Conservation (phyloP, 2,797 vertebrate species). For the Rhinella marina region DNA sequence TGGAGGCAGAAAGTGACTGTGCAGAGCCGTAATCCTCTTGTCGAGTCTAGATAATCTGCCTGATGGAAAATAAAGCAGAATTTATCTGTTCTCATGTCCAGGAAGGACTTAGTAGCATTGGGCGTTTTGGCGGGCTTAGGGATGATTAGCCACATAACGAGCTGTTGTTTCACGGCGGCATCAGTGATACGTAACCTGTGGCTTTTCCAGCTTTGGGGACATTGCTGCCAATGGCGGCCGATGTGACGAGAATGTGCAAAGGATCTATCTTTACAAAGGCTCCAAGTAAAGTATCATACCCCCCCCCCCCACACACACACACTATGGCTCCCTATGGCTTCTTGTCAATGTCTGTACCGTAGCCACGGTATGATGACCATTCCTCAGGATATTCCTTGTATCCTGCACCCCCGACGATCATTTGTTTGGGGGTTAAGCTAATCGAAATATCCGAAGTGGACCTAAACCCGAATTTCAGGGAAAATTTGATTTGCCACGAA, state of each 20-base stretch:
- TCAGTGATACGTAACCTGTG: not conserved
- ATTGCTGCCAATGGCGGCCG: not conserved
- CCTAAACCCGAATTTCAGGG: too few relatives aligned
- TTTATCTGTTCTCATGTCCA: constrained; percentile 27
- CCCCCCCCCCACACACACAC: too few relatives aligned
- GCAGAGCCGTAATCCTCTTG: constrained; percentile 43
- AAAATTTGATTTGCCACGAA: too few relatives aligned
- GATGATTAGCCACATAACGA: constrained; percentile 19
- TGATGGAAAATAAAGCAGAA: constrained; percentile 21
- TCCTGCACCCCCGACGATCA: too few relatives aligned
- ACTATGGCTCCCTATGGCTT: too few relatives aligned
- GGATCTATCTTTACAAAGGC: too few relatives aligned
- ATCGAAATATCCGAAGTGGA: too few relatives aligned
- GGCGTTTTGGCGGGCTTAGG: constrained; percentile 12
- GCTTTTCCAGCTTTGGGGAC: not conserved
- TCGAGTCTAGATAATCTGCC: constrained; percentile 21
- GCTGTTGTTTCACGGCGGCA: constrained; percentile 5
- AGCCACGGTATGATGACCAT: too few relatives aligned
- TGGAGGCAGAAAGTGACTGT: constrained; percentile 15
- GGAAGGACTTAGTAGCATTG: constrained; percentile 32
- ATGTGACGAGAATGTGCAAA: not conserved
- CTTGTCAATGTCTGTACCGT: too few relatives aligned
- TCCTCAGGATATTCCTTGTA: too few relatives aligned
- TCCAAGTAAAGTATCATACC: too few relatives aligned
- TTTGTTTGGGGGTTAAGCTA: too few relatives aligned